Conservation (phyloP, 2,797 vertebrate genomes). For the Aselliscus stoliczkanus region DNA sequence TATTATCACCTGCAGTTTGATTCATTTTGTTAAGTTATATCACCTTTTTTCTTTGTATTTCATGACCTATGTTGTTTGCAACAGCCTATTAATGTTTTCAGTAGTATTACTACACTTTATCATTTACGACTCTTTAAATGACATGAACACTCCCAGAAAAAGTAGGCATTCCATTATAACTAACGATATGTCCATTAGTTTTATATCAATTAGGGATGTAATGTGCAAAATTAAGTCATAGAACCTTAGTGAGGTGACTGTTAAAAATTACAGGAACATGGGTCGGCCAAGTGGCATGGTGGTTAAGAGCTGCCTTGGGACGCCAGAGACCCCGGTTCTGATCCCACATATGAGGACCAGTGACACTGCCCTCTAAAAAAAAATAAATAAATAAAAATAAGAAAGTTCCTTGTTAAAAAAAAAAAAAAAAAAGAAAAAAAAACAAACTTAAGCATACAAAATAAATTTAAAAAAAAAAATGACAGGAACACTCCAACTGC, state of each 20-base stretch:
- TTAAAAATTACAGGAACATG: neutral
- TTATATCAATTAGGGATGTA: neutral
- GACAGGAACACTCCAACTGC: neutral
- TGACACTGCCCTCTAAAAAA: no score
- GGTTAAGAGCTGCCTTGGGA: no score
- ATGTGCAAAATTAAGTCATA: neutral
- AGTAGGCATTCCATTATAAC: neutral
- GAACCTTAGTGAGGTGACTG: neutral
- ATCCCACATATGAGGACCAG: no score
- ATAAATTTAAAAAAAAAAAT: no score
- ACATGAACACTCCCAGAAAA: neutral
- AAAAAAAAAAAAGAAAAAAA: no score
- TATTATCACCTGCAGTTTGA: neutral
- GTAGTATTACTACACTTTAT: neutral
- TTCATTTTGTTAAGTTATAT: slow-evolving; percentile 1
- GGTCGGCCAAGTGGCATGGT: no score
- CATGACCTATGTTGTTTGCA: neutral
- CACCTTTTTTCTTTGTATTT: neutral
- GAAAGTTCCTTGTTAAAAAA: no score
- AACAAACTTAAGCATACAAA: no score
- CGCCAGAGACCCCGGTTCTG: no score
- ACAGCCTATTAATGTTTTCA: neutral
- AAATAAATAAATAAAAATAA: no score
- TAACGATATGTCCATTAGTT: neutral
- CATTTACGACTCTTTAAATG: neutral